Base-by-base conservation (phyloP, 2,888 invertebrate genomes). In the Drepana falcataria region DNA sequence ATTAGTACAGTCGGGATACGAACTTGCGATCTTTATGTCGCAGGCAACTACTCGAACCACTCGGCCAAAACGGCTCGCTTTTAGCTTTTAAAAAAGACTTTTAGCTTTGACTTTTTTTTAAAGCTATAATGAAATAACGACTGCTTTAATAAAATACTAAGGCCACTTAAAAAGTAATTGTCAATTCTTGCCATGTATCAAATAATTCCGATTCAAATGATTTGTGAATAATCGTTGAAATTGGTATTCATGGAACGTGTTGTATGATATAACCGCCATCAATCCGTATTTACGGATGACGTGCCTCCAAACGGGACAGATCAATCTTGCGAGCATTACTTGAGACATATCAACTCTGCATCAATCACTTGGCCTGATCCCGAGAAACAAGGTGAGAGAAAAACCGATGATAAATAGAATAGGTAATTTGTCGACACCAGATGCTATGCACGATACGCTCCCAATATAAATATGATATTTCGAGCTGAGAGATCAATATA, bases 321-420 rank as follows among this genome's bases (percentile, higher is more conserved):
- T 87, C 83, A 78, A 85, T 87, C 87, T 87, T 83, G 69, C 66
- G 58, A 57, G 76, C 77, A 81, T 81, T 82, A 83, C 81, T 69
- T 41, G 58, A 65, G 81, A 80, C 80, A 77, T 73, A 81, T 82
- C 82, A 81, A 76, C 71, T 69, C 70, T 66, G 73, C 84, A 87
- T 87, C 86, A 84, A 88, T 88, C 87, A 87, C 80, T 60, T 66
- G 71, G 71, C 68, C 67, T 71, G 71, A 77, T 75, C 76, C 69
- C 63, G 71, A 71, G 76, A 79, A 79, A 77, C 68, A 77, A 78
- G 83, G 82, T 77, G 71, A 59, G 70, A 69, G 69, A 72, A 71
- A 52, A 52, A 41, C 48, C 55, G 74, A 80, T 79, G 80, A 80
- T 77, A 74, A 74, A 77, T 78, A 75, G 69, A 77, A 79, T 74